Evolutionary conservation across 2,888 invertebrate species (phyloP).

Genomic region (Plusia festucae): DNA sequence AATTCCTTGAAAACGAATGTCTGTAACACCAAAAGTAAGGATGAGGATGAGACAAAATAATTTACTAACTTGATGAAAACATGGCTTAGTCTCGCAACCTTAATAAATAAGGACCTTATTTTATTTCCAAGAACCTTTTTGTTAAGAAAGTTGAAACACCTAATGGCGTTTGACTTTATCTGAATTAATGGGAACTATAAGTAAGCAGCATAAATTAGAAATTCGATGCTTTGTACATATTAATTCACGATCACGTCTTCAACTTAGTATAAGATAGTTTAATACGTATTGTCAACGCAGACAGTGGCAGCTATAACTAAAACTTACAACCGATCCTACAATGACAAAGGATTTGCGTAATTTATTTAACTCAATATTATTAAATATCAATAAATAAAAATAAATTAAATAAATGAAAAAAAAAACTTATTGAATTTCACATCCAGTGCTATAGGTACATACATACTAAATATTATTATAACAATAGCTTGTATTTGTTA

Average conservation of each 20-base stretch:
- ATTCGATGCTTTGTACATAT: constrained; percentile 1
- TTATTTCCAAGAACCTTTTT: not conserved
- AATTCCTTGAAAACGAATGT: constrained; percentile 45
- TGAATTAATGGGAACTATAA: not conserved
- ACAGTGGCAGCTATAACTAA: constrained; percentile 1
- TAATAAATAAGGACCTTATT: not conserved
- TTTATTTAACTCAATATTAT: no score
- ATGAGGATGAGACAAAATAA: not conserved
- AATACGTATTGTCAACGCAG: not conserved
- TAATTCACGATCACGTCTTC: constrained; percentile 4
- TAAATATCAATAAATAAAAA: no score
- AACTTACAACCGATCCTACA: not conserved
- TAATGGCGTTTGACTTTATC: not conserved
- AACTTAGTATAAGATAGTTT: constrained; percentile 4
- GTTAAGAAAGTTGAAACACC: not conserved
- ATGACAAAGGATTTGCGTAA: not conserved
- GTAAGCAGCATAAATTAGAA: not conserved
- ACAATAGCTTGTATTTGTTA: no score
- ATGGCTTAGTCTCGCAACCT: not conserved
- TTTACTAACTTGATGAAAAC: constrained; percentile 10
- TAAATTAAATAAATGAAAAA: not conserved
- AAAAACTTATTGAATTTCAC: no score
- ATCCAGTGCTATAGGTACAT: no score
- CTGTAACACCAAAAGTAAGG: constrained; percentile 29
- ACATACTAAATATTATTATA: no score